Base-by-base conservation (phyloP, 2,113 vertebrate species). In the Ciconia maguari region DNA sequence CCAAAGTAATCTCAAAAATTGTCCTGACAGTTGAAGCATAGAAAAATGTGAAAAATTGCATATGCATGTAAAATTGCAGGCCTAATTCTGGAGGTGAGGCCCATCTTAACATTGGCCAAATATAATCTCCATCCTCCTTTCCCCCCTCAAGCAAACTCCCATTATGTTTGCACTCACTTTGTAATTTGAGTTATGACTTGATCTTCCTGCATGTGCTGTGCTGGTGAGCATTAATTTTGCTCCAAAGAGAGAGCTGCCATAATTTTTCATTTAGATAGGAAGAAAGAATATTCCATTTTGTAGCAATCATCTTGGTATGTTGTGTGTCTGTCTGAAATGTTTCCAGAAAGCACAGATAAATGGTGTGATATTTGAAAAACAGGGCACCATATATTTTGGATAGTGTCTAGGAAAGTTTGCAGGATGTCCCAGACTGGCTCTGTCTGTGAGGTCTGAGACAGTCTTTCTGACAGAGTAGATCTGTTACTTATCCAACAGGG, bases 311-410 rank as follows among this genome's bases (percentile, higher is more conserved):
- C 29, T 62, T 95, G 89, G 91, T 94, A 79, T 87, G 82, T 57
- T 95, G 29, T 64, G 38, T 82, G 88, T 72, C 89, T 94, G 89
- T 69, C 81, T 95, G 94, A 97, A 95, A 93, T 7, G 52, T 83
- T 93, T 96, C 94, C 95, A 97, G 90, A 90, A 91, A 94, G 78
- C 68, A 61, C 69, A 93, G 92, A 97, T 89, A 96, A 96, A 98
- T 93, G n/a, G 79, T 64, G 94, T 95, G 95, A 90, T 95, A 77
- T 77, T 83, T 97, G 83, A 97, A 95, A 97, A 96, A 57, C 78
- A 87, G 80, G 94, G 79, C 81, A 98, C 80, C 80, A 72, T 91
- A 22, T 97, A 96, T 97, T 98, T 93, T 93, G 71, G 48, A 90
- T 38, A 80, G 54, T 77, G 81, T 94, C 91, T 96, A 96, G 80